These are phyloP conservation scores for Hydropsyche tenuis DNA, from an alignment of 1,140 invertebrate genomes.

Conservation along the genomic window DNA sequence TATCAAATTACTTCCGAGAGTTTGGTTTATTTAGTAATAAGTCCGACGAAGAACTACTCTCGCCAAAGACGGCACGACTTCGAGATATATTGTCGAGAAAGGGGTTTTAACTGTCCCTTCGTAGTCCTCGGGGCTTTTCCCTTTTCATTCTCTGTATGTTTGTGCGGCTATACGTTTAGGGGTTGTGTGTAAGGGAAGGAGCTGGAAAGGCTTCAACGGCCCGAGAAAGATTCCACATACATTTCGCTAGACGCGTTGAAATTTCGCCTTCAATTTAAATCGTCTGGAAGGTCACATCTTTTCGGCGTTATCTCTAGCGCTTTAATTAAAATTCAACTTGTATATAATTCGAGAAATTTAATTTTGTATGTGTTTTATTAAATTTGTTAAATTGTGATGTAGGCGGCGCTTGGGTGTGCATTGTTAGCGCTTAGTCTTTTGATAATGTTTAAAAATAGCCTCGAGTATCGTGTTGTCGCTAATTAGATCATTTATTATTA, in stretches of 20 bases:
- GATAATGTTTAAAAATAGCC: too few relatives aligned
- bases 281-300: neutral
- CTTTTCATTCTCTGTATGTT: too few relatives aligned
- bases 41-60: neutral
- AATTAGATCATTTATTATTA: too few relatives aligned
- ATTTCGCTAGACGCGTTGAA: neutral
- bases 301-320: neutral
- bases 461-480: too few relatives aligned
- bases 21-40: slow-evolving; percentile 3
- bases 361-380: too few relatives aligned
- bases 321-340: slow-evolving; percentile 9
- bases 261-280: slow-evolving; percentile 6
- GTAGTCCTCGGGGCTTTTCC: too few relatives aligned
- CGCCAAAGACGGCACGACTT: neutral
- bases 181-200: too few relatives aligned
- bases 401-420: too few relatives aligned
- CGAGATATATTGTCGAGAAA: neutral
- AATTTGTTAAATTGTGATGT: too few relatives aligned
- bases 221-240: slow-evolving; percentile 1
- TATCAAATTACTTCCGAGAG: slow-evolving; percentile 10
- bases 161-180: too few relatives aligned
- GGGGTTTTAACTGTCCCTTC: too few relatives aligned
- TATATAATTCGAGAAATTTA: slow-evolving; percentile 11
- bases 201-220: neutral
- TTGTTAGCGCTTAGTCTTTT: too few relatives aligned